Conservation (phyloP, 2,888 invertebrate genomes). For the Euclidia mi region DNA sequence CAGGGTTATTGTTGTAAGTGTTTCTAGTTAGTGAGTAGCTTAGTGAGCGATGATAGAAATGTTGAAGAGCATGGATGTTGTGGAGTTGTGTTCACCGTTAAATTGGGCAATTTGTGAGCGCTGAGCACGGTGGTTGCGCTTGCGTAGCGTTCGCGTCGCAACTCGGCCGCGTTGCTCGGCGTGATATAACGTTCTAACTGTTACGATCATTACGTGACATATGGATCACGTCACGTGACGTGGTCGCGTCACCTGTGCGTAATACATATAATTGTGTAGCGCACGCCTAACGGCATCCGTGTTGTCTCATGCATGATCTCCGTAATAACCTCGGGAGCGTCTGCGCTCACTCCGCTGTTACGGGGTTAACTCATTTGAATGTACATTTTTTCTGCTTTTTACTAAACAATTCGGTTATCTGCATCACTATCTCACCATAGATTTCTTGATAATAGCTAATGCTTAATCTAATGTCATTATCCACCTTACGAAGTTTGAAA, state of each 20-base stretch:
- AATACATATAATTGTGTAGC: conserved; percentile 68
- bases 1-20: conserved; percentile 44
- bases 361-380: conserved; percentile 24
- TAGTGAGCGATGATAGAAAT: conserved; percentile 50
- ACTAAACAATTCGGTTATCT: neutral
- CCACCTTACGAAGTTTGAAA: too few relatives aligned
- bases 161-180: conserved; percentile 65
- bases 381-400: neutral
- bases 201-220: conserved; percentile 83
- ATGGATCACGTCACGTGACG: conserved; percentile 66
- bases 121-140: conserved; percentile 78
- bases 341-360: conserved; percentile 37
- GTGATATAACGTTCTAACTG: conserved; percentile 85
- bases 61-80: conserved; percentile 46
- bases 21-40: conserved; percentile 41
- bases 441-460: too few relatives aligned
- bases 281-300: conserved; percentile 47
- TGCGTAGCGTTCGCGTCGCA: conserved; percentile 52
- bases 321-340: conserved; percentile 23
- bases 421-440: too few relatives aligned
- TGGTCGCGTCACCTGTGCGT: conserved; percentile 59
- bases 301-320: conserved; percentile 53
- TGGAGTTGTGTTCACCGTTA: conserved; percentile 77
- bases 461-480: too few relatives aligned
- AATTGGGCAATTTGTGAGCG: conserved; percentile 85